Evolutionary conservation across 2,113 vertebrate genomes (phyloP).

Genomic region (Plectropomus leopardus): DNA sequence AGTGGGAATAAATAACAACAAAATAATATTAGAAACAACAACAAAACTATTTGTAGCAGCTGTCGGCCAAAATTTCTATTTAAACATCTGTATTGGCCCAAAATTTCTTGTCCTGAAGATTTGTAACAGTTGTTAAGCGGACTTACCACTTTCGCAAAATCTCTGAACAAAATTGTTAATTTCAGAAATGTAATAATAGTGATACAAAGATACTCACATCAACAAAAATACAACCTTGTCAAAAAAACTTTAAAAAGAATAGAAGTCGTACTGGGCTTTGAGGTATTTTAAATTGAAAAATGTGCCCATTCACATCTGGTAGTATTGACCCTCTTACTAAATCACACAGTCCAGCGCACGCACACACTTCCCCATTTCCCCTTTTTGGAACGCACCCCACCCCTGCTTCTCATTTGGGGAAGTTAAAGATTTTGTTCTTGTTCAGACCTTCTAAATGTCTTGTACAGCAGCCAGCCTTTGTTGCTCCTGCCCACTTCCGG

Average conservation of each 20-base stretch:
- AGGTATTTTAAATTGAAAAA: conserved; percentile 16
- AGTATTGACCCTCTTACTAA: conserved; percentile 58
- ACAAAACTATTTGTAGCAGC: neutral
- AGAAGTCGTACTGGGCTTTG: neutral
- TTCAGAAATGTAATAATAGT: neutral
- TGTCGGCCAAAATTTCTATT: too few relatives aligned
- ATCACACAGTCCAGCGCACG: conserved; percentile 45
- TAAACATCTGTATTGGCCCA: too few relatives aligned
- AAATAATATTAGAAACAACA: too few relatives aligned
- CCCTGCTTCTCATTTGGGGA: conserved; percentile 66
- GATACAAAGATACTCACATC: neutral
- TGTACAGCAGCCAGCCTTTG: conserved; percentile 51
- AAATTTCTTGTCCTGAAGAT: neutral
- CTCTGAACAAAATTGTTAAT: neutral
- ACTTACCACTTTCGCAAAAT: neutral
- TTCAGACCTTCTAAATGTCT: conserved; percentile 63
- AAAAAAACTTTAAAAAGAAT: neutral
- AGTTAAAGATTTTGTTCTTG: conserved; percentile 65
- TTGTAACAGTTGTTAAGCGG: neutral
- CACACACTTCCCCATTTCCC: conserved; percentile 54
- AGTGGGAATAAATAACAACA: neutral
- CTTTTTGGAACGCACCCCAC: conserved; percentile 41
- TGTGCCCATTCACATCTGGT: conserved; percentile 44
- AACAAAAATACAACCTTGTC: neutral
- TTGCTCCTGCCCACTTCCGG: conserved; percentile 69